Evolutionary conservation across 2,797 vertebrate genomes (phyloP).

Genomic region (Sebastes minor): DNA sequence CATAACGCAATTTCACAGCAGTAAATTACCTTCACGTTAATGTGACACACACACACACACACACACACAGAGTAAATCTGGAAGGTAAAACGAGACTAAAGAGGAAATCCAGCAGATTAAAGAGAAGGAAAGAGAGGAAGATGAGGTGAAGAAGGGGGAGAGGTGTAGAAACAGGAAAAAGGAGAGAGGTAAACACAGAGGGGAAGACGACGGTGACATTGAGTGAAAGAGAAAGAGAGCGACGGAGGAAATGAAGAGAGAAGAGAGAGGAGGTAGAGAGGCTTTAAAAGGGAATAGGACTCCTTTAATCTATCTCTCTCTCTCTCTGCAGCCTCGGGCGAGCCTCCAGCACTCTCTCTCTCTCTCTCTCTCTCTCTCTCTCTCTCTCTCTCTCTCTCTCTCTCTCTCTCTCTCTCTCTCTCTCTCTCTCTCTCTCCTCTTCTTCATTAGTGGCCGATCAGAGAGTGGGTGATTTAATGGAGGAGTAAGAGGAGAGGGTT

Average conservation of each 20-base stretch:
- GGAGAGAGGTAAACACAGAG: neutral
- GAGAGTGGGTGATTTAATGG: constrained; percentile 23
- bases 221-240: constrained; percentile 7
- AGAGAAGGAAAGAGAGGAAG: neutral
- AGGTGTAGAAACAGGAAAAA: too few relatives aligned
- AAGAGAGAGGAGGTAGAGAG: constrained; percentile 29
- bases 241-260: constrained; percentile 3
- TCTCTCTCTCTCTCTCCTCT: neutral
- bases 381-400: constrained; percentile 1
- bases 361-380: neutral
- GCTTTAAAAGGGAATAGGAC: constrained; percentile 65
- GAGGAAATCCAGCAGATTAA: neutral
- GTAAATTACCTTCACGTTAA: neutral
- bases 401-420: neutral
- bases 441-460: constrained; percentile 52
- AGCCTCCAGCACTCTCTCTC: constrained; percentile 57
- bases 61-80: neutral
- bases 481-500: neutral
- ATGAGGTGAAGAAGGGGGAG: neutral
- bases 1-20: neutral
- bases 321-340: constrained; percentile 60
- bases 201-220: constrained; percentile 18
- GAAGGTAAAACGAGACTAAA: neutral
- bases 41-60: neutral
- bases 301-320: constrained; percentile 63